phyloP scores from a whole-genome alignment of 2,797 vertebrate genomes.

The Meda fulgida region DNA sequence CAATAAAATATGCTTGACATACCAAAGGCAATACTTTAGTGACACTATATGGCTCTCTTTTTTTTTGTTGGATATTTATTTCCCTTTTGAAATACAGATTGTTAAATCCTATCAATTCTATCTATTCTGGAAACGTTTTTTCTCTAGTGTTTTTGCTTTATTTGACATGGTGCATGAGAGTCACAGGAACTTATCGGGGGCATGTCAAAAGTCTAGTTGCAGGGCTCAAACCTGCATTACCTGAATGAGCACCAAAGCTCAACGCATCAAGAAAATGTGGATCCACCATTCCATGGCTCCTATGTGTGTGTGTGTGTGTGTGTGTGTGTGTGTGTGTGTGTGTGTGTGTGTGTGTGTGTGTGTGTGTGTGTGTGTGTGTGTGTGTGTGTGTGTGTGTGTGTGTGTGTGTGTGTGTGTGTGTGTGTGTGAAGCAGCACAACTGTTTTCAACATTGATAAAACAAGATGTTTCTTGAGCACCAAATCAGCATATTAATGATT shows the following conservation, averaged over 20 bases:
- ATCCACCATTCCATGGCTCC: neutral
- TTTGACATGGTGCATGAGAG: neutral
- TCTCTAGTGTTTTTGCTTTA: constrained; percentile 21
- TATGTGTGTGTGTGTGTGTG: too few relatives aligned
- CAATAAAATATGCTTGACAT: constrained; percentile 75
- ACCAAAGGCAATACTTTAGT: constrained; percentile 63
- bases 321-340: too few relatives aligned
- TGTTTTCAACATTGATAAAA: neutral
- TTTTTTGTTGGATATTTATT: constrained; percentile 62
- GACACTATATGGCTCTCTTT: constrained; percentile 57
- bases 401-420: too few relatives aligned
- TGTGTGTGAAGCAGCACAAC: neutral
- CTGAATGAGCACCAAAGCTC: neutral
- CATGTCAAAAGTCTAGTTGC: neutral
- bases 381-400: too few relatives aligned
- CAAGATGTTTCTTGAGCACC: neutral
- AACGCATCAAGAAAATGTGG: neutral
- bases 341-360: too few relatives aligned
- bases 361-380: too few relatives aligned
- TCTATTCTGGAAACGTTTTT: neutral
- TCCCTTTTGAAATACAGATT: constrained; percentile 48
- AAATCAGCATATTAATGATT: neutral
- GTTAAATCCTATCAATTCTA: neutral
- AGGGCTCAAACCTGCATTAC: neutral
- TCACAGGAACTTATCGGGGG: neutral